Percentiles rank a stretch among this genome's conserved stretches.
Conservation (phyloP, 2,888 invertebrate genomes). For the Clusia tigrina region DNA sequence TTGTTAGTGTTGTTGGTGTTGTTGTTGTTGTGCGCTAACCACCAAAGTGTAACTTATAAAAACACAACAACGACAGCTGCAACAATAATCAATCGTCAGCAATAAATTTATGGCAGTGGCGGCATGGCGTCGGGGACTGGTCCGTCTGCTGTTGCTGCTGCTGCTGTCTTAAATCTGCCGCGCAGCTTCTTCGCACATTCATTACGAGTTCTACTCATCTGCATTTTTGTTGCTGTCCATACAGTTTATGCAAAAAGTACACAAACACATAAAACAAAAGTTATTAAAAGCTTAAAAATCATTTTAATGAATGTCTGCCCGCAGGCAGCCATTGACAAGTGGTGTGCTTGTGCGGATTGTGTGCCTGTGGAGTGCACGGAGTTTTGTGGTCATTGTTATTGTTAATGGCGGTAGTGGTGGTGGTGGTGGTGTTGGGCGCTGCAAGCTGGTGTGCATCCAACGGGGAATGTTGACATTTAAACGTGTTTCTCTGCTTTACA, state of each 20-base stretch:
- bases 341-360: not conserved
- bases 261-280: slow-evolving; percentile 10
- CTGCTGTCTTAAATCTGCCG: slow-evolving; percentile 14
- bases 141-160: slow-evolving; percentile 6
- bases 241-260: slow-evolving; percentile 6
- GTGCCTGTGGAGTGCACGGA: not conserved
- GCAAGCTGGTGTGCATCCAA: not conserved
- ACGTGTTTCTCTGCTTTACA: not conserved
- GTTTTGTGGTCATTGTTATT: not conserved
- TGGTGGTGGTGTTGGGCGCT: not conserved
- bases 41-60: too few species aligned
- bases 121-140: too few species aligned
- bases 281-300: slow-evolving; percentile 1
- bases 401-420: not conserved
- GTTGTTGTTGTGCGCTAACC: too few species aligned
- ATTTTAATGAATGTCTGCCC: not conserved
- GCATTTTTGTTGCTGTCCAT: slow-evolving; percentile 7
- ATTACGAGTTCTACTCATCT: not conserved
- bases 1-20: too few species aligned
- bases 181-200: too few species aligned
- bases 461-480: slow-evolving; percentile 1
- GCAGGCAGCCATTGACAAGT: not conserved
- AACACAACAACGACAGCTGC: slow-evolving; percentile 23
- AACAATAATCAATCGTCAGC: slow-evolving; percentile 27
- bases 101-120: slow-evolving; percentile 19